phyloP scores from a whole-genome alignment of 1,140 invertebrate species.

The Drosophila kohkoa region DNA sequence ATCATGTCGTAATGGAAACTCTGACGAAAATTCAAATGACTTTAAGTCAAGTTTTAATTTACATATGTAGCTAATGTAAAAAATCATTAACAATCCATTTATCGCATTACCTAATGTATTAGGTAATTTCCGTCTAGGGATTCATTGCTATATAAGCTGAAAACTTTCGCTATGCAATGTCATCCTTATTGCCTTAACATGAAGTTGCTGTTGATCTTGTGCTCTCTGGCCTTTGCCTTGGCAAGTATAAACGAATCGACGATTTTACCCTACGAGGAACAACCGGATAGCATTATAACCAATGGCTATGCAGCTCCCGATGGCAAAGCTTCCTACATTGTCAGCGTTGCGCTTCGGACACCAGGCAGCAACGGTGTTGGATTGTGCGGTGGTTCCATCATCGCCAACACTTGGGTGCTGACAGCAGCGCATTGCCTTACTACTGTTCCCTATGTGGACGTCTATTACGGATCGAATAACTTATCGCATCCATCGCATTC shows the following conservation, averaged over 20 bases:
- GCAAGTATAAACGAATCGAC: constrained; percentile 23
- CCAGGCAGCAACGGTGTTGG: constrained; percentile 50
- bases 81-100: not conserved
- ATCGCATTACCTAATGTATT: not conserved
- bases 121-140: not conserved
- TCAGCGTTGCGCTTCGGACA: constrained; percentile 78
- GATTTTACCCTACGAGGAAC: not conserved
- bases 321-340: constrained; percentile 86
- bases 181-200: constrained; percentile 19
- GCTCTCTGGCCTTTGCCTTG: constrained; percentile 30
- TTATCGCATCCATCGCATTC: constrained; percentile 43
- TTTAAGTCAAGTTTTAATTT: not conserved
- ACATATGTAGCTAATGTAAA: not conserved
- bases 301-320: constrained; percentile 59
- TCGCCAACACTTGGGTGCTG: constrained; percentile 86
- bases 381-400: constrained; percentile 87
- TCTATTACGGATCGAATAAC: constrained; percentile 67
- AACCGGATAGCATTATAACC: constrained; percentile 51
- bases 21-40: not conserved
- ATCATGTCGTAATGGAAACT: too few relatives aligned
- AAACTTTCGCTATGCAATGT: not conserved
- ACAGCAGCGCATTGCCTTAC: constrained; percentile 87
- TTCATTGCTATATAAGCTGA: constrained; percentile 14
- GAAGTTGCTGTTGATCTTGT: constrained; percentile 46
- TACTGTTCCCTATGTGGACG: constrained; percentile 43